A percentile compares a stretch with the other conserved stretches of the same genome.
Conservation (phyloP, 2,797 vertebrate species). For the Halcyon chelicuti region DNA sequence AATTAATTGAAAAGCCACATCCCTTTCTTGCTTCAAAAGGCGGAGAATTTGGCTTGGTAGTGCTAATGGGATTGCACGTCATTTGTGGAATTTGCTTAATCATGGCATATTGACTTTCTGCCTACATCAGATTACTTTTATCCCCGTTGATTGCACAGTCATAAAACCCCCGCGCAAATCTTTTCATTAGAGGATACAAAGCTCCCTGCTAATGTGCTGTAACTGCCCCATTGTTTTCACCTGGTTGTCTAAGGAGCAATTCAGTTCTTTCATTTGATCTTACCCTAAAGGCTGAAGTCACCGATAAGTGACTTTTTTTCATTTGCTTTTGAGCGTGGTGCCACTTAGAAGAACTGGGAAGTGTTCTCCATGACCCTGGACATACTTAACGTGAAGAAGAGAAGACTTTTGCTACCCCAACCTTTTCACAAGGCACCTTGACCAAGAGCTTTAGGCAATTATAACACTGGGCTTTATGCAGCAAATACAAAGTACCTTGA, state of each 20-base stretch:
- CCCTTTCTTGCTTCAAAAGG: not conserved
- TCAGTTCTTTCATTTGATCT: not conserved
- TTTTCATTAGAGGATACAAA: not conserved
- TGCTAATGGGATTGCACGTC: not conserved
- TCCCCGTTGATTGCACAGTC: not conserved
- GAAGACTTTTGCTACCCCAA: not conserved
- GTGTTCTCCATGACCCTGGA: not conserved
- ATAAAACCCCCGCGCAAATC: not conserved
- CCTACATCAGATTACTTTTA: slow-evolving; percentile 31
- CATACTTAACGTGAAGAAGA: not conserved
- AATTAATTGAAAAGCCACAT: not conserved
- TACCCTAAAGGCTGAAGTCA: not conserved
- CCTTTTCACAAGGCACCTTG: not conserved
- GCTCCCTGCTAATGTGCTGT: not conserved
- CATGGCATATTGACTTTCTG: slow-evolving; percentile 20
- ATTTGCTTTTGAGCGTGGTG: not conserved
- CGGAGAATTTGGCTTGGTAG: not conserved
- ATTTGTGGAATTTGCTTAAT: slow-evolving; percentile 33
- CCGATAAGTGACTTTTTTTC: not conserved
- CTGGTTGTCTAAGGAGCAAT: not conserved
- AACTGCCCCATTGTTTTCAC: not conserved
- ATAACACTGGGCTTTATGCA: not conserved
- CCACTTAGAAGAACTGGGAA: not conserved
- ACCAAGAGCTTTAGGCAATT: not conserved
- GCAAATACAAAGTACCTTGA: not conserved